Evolutionary conservation across 1,140 invertebrate genomes (phyloP).

Genomic region (Apis laboriosa): DNA sequence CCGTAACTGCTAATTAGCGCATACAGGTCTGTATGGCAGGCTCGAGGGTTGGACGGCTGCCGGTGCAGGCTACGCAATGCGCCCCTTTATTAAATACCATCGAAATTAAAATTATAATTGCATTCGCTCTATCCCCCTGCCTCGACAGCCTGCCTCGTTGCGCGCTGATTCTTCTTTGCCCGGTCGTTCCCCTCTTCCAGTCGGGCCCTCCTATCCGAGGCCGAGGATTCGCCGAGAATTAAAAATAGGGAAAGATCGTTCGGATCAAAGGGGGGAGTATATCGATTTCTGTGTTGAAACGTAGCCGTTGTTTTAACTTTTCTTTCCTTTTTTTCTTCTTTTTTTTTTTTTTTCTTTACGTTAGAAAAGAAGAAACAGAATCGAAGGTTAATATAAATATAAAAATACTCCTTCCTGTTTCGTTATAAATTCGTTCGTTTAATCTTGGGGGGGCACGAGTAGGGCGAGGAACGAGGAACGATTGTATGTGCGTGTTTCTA

Average conservation of each 20-base stretch:
- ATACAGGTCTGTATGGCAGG: conserved; percentile 66
- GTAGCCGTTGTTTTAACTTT: no score
- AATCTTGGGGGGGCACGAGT: background rate
- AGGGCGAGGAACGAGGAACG: rapidly evolving
- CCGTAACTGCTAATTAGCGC: conserved; percentile 80
- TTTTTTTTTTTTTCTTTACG: no score
- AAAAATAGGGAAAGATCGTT: conserved; percentile 36
- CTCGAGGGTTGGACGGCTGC: conserved; percentile 60
- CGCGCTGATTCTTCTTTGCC: conserved; percentile 64
- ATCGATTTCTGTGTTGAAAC: background rate
- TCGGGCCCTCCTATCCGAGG: conserved; percentile 1
- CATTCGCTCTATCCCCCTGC: conserved; percentile 73
- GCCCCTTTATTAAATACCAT: conserved; percentile 81
- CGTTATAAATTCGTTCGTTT: background rate
- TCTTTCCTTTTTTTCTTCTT: no score
- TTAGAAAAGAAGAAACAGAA: no score
- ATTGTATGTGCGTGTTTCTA: background rate
- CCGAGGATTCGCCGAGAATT: conserved; percentile 25
- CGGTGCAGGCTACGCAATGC: conserved; percentile 66
- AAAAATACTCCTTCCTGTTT: no score
- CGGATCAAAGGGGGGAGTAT: background rate
- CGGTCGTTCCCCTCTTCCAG: conserved; percentile 11
- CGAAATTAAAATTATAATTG: conserved; percentile 82
- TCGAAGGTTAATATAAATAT: no score
- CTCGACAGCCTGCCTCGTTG: conserved; percentile 48